phyloP scores from a whole-genome alignment of 2,113 vertebrate species.

The Gnathonemus echidnorhynchus region DNA sequence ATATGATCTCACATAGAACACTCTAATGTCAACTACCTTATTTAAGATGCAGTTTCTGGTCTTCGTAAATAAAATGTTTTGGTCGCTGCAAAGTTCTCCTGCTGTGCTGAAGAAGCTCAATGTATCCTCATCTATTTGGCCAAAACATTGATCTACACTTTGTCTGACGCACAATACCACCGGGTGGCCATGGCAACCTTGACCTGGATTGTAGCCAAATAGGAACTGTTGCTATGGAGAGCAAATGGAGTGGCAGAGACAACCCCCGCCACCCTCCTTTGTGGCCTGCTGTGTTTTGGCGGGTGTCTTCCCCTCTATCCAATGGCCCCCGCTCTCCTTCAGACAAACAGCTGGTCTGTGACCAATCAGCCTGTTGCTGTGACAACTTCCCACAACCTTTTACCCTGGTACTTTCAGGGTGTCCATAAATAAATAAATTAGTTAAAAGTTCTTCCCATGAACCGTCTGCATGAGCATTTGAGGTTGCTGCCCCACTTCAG shows the following conservation, averaged over 20 bases:
- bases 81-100: background rate
- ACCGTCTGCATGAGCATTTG: background rate
- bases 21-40: background rate
- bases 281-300: background rate
- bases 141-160: background rate
- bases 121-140: background rate
- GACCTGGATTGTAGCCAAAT: background rate
- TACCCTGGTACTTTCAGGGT: background rate
- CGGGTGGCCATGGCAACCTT: background rate
- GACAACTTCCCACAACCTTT: constrained; percentile 6
- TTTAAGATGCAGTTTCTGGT: background rate
- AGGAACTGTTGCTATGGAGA: constrained; percentile 7
- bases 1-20: background rate
- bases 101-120: background rate
- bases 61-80: background rate
- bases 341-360: constrained; percentile 17
- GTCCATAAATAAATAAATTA: background rate
- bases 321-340: background rate
- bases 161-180: background rate
- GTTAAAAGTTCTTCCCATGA: no score
- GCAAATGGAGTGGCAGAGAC: background rate
- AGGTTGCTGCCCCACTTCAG: background rate
- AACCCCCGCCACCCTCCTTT: background rate
- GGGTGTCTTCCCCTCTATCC: constrained; percentile 1
- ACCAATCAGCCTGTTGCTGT: constrained; percentile 2